phyloP scores from a whole-genome alignment of 2,113 vertebrate genomes.

The Gambusia holbrooki region DNA sequence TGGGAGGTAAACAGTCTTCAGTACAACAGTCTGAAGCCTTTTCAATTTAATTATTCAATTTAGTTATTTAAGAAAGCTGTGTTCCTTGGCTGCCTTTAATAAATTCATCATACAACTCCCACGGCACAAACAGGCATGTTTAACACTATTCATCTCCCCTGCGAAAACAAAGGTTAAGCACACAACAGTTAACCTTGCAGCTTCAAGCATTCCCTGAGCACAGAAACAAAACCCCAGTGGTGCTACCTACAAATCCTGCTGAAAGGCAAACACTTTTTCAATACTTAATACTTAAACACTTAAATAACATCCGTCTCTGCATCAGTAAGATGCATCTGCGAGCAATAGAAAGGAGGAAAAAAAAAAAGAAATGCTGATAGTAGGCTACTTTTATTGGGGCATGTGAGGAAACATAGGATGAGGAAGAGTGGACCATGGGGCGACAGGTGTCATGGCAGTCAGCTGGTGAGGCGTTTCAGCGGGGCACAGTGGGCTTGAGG shows the following conservation, averaged over 20 bases:
- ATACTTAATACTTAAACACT: not conserved
- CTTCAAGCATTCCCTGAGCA: constrained; percentile 5
- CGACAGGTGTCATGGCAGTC: constrained; percentile 48
- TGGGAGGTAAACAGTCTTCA: constrained; percentile 24
- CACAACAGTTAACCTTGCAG: constrained; percentile 29
- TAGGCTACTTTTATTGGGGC: not conserved
- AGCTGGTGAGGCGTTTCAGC: constrained; percentile 27
- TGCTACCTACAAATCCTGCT: constrained; percentile 16
- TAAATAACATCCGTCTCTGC: constrained; percentile 30
- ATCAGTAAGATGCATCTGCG: not conserved
- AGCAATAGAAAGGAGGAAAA: constrained; percentile 16
- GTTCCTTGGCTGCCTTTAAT: constrained; percentile 34
- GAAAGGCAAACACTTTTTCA: constrained; percentile 12
- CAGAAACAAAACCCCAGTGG: constrained; percentile 8
- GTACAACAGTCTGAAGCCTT: constrained; percentile 41
- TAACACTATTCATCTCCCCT: constrained; percentile 15
- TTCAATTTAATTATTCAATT: too few species aligned
- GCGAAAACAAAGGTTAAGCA: constrained; percentile 34
- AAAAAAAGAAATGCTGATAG: not conserved
- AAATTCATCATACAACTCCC: constrained; percentile 32
- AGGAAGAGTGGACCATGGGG: constrained; percentile 13
- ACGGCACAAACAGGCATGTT: constrained; percentile 29
- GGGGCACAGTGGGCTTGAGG: constrained; percentile 73
- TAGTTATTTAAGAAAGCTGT: constrained; percentile 38
- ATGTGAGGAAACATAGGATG: constrained; percentile 6